Conservation (phyloP, 2,113 vertebrate genomes). For the Etia nguti region DNA sequence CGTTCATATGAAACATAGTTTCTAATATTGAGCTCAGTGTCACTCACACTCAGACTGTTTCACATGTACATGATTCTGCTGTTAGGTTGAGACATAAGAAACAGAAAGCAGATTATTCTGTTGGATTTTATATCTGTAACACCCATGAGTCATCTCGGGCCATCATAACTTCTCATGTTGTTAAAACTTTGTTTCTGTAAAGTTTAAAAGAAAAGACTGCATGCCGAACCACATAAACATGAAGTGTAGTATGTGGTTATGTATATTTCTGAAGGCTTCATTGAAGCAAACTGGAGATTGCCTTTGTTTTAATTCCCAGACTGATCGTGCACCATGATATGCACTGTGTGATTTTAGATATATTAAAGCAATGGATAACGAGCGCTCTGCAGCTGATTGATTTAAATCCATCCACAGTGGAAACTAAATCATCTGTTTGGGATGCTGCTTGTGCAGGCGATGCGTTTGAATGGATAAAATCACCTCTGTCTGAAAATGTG, state of each 20-base stretch:
- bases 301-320: background rate
- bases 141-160: too few species aligned
- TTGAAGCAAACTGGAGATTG: background rate
- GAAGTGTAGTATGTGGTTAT: background rate
- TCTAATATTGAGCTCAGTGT: background rate
- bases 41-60: background rate
- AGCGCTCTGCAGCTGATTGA: background rate
- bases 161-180: background rate
- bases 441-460: background rate
- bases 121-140: background rate
- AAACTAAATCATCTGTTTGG: accelerated
- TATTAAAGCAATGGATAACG: background rate
- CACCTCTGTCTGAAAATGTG: background rate
- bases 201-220: background rate
- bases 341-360: background rate
- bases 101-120: background rate
- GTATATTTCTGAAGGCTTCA: background rate
- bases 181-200: background rate
- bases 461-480: background rate
- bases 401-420: background rate
- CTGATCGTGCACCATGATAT: background rate
- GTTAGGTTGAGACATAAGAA: background rate
- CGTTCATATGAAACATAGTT: background rate
- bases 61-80: background rate
- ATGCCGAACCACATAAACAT: accelerated